A percentile compares a stretch with the other conserved stretches of the same genome.
Conservation (phyloP, 2,113 vertebrate species). For the Trogon melanurus region DNA sequence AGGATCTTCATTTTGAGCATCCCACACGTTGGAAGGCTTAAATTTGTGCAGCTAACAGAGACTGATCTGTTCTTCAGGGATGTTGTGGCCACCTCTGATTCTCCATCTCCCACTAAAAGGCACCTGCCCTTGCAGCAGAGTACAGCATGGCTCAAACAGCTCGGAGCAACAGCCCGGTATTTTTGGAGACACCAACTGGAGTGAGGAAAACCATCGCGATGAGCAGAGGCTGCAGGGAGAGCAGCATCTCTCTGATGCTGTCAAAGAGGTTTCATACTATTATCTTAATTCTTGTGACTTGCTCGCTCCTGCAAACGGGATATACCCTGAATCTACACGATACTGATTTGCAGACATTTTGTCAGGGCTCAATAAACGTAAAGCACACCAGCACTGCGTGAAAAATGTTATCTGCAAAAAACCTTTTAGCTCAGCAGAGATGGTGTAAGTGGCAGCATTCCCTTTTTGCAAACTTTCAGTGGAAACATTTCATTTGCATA, state of each 20-base stretch:
- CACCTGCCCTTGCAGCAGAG: background rate
- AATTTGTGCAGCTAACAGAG: background rate
- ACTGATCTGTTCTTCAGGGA: background rate
- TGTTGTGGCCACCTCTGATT: background rate
- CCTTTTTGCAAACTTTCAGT: constrained; percentile 33
- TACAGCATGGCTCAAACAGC: background rate
- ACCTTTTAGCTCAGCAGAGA: constrained; percentile 60
- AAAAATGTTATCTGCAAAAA: constrained; percentile 43
- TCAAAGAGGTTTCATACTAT: background rate
- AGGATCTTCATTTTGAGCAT: background rate
- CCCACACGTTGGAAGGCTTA: background rate
- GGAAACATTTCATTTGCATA: constrained; percentile 46
- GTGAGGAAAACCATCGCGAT: background rate
- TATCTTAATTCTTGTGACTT: background rate
- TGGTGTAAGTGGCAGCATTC: constrained; percentile 15
- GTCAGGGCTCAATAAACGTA: constrained; percentile 21
- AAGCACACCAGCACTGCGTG: constrained; percentile 4
- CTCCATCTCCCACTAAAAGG: background rate
- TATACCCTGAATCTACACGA: background rate
- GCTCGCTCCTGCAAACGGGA: background rate
- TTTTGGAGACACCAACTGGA: background rate
- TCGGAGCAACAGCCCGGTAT: background rate
- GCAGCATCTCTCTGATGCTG: background rate
- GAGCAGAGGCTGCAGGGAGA: background rate
- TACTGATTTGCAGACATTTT: constrained; percentile 44